These are phyloP conservation scores for Tetragnatha montana DNA, from an alignment of 2,888 invertebrate genomes.

Conservation along the genomic window DNA sequence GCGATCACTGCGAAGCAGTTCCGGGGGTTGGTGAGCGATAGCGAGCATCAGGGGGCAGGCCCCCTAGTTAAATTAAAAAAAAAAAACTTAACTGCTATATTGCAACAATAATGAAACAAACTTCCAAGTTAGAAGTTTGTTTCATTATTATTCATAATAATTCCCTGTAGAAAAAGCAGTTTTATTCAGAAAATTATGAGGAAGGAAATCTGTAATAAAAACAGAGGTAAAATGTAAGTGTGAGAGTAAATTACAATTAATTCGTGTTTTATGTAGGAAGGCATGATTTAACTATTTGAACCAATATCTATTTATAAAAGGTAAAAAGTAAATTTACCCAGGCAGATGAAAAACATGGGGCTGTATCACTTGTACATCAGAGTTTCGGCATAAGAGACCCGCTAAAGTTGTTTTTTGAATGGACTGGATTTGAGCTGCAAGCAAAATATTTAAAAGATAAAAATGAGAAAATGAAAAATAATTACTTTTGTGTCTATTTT, in stretches of 20 bases:
- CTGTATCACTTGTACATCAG: constrained; percentile 58
- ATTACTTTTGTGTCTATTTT: no score
- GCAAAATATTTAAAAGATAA: background rate
- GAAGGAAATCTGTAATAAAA: background rate
- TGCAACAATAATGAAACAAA: no score
- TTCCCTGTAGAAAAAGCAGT: background rate
- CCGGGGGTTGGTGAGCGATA: no score
- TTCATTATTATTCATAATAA: background rate
- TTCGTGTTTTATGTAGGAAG: background rate
- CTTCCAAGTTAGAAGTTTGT: background rate
- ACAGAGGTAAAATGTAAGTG: background rate
- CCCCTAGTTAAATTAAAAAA: no score
- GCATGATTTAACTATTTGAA: background rate
- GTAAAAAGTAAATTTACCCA: constrained; percentile 49
- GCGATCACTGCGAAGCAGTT: no score
- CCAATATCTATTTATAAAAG: background rate
- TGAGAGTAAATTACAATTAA: background rate
- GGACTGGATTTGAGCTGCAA: constrained; percentile 64
- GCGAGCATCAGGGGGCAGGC: no score
- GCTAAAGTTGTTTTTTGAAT: constrained; percentile 70
- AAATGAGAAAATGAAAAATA: background rate
- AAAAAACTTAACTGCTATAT: no score
- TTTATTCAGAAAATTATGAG: background rate
- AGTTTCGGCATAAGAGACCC: constrained; percentile 67
- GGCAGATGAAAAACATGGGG: constrained; percentile 37